Base-by-base conservation (phyloP, 2,113 vertebrate genomes). In the Anarrhichthys ocellatus region DNA sequence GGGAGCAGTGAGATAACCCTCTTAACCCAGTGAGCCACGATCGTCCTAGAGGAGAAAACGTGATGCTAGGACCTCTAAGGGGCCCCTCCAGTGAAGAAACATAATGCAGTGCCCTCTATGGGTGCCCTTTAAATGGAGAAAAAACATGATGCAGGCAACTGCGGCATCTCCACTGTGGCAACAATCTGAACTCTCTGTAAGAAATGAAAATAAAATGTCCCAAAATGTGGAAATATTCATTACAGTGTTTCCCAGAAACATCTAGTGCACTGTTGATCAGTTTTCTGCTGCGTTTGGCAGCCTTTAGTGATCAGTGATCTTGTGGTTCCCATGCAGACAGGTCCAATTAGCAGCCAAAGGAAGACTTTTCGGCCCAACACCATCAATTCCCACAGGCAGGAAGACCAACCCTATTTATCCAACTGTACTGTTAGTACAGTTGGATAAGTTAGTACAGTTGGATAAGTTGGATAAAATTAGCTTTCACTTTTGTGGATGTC, bases 321-420 rank as follows among this genome's bases (percentile, higher is more conserved):
- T 44, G 29, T 38, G 42, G 48, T 62, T 6, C 38, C 71, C 38
- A 9, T 84, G 18, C 65, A 87, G 74, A 84, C 32, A 22, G 80
- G 56, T 42, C 66, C 73, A 86, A 79, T 77, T 82, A 87, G 81
- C 8, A 87, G 72, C 44, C 42, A 86, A 72, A 85, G 71, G 36
- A 83, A 81, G 50, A 67, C 66, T 73, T 86, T 84, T 83, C 8
- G 78, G 86, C 52, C 64, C 65, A 36, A n/a, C 17, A 17, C 10
- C 44, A 70, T 63, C 46, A 66, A 75, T 70, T 50, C 73, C 61
- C 68, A 58, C 54, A 2, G 6, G 2, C 73, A 67, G 44, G 17
- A 73, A 63, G 36, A 24, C 54, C 27, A 40, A 40, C 62, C 14
- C 36, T 65, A 18, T 46, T 15, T 15, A 11, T 34, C 40, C 17